Conservation (phyloP, 2,888 invertebrate species). For the Dasypogon diadema region DNA sequence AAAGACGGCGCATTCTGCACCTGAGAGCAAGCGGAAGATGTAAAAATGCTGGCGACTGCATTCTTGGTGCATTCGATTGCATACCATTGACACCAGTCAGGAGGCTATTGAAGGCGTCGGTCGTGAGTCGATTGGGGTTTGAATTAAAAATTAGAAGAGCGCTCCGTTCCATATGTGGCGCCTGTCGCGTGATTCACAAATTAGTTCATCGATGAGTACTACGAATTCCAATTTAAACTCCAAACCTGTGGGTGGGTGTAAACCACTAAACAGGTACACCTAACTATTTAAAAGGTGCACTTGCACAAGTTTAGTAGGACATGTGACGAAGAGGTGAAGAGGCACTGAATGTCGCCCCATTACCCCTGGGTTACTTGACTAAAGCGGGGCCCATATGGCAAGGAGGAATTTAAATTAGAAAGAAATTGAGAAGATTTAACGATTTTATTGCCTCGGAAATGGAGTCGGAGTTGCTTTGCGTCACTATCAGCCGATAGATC, state of each 20-base stretch:
- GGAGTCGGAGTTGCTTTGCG: neutral
- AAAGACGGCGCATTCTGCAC: neutral
- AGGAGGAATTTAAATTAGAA: conserved; percentile 30
- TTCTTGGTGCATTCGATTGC: conserved; percentile 37
- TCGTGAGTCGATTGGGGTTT: neutral
- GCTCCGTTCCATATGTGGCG: conserved; percentile 13
- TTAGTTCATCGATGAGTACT: conserved; percentile 4
- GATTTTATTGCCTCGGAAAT: conserved; percentile 30
- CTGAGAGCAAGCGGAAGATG: conserved; percentile 18
- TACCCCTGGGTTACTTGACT: too few species aligned
- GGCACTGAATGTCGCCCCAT: too few species aligned
- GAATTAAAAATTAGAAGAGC: conserved; percentile 1
- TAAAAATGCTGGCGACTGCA: conserved; percentile 34
- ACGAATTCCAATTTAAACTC: neutral
- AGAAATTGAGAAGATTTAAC: conserved; percentile 9
- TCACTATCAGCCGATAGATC: conserved; percentile 24
- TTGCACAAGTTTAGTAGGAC: too few species aligned
- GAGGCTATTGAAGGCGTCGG: neutral
- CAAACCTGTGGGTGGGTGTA: neutral
- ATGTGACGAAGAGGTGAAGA: too few species aligned
- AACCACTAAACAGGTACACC: too few species aligned
- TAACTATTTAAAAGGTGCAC: neutral
- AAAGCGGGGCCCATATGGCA: too few species aligned
- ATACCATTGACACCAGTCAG: conserved; percentile 45
- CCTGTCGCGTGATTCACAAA: conserved; percentile 26